Evolutionary conservation across 2,113 vertebrate genomes (phyloP).

Genomic region (Sialia sialis): DNA sequence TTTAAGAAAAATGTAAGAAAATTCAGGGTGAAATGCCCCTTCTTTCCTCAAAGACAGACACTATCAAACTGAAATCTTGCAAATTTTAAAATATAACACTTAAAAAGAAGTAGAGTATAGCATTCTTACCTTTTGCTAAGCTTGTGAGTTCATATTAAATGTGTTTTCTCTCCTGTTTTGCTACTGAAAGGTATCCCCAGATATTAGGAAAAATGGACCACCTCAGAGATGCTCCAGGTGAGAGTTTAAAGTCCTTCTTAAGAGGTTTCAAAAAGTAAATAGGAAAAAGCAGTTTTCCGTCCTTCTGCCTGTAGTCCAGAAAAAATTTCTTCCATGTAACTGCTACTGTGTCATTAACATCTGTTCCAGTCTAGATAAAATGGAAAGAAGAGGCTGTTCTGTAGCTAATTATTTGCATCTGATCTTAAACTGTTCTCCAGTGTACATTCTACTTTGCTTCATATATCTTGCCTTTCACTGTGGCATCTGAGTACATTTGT

Average conservation of each 20-base stretch:
- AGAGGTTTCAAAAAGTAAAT: not conserved
- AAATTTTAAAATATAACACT: not conserved
- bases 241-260: not conserved
- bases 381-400: not conserved
- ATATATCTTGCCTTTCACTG: not conserved
- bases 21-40: not conserved
- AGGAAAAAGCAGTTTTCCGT: not conserved
- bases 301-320: not conserved
- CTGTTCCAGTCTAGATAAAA: not conserved
- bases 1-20: not conserved
- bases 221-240: accelerated
- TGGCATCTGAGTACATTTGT: not conserved
- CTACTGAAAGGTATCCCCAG: not conserved
- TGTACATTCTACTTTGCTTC: not conserved
- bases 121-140: not conserved
- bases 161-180: not conserved
- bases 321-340: not conserved
- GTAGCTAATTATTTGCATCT: not conserved
- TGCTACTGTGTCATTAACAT: not conserved
- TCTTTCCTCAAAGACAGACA: not conserved
- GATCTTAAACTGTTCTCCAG: not conserved
- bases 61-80: not conserved
- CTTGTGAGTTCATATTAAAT: not conserved
- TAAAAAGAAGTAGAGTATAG: not conserved
- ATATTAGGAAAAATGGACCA: not conserved